Conservation (phyloP, 2,113 vertebrate species). For the Cebidichthys violaceus region DNA sequence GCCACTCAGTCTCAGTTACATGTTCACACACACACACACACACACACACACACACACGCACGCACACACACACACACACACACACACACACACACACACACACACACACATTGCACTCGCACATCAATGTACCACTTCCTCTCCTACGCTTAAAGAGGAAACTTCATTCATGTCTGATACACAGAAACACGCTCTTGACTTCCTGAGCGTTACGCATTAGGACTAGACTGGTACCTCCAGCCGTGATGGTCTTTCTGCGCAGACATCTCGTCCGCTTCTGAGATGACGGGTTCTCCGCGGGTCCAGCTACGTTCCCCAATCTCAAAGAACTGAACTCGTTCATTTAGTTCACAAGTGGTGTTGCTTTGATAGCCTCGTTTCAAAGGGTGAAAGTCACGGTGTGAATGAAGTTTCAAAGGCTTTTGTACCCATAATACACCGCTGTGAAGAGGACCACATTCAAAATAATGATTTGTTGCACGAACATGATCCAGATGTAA, state of each 20-base stretch:
- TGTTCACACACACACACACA: neutral
- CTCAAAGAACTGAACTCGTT: neutral
- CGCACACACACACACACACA: neutral
- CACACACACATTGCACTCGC: constrained; percentile 23
- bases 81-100: constrained; percentile 29
- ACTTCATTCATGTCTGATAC: constrained; percentile 45
- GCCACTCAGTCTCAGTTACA: neutral
- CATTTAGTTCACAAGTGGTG: neutral
- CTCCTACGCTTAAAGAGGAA: constrained; percentile 51
- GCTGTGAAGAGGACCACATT: neutral
- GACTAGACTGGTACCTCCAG: neutral
- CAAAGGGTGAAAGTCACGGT: neutral
- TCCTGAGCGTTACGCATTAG: constrained; percentile 29
- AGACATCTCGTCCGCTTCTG: neutral
- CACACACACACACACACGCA: constrained; percentile 2
- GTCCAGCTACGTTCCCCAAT: neutral
- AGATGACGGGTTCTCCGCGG: neutral
- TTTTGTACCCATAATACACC: neutral
- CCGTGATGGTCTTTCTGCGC: neutral
- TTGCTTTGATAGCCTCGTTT: neutral
- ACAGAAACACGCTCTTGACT: constrained; percentile 40
- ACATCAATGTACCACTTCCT: constrained; percentile 57
- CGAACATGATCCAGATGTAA: neutral
- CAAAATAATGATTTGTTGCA: neutral
- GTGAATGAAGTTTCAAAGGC: neutral